Evolutionary conservation across 2,797 vertebrate genomes (phyloP), one percentile per base, ranked within the genome.

Genomic region (Sebastes dallii): DNA sequence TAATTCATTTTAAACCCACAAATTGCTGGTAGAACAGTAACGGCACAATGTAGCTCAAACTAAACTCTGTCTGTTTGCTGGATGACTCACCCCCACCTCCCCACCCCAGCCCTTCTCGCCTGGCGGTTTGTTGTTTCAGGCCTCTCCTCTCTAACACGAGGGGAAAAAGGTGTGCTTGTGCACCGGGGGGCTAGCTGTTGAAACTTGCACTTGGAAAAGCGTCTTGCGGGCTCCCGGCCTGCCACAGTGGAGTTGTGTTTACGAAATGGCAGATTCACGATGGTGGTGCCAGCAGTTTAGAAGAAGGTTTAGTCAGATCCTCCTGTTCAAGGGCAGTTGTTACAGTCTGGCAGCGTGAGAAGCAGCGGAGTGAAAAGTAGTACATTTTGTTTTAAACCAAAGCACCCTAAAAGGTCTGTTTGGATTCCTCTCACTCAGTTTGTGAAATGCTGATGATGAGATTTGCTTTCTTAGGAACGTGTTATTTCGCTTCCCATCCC

Each of bases 71-170:
- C 68, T 90, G 85, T 89, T 87, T 84, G 75, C 85, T 24, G 54
- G 64, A 81, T 94, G 94, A 95, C 78, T 95, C 94, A 93, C 8
- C 66, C 81, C 76, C 74, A 71, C 29, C 13, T 5, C 32, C 14
- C 22, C 9, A 3, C 78, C 86, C 78, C 76, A 65, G 55, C 58
- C 73, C 79, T 72, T 69, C 86, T 86, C 55, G 64, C 85, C 82
- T 46, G 83, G 86, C 16, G 81, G 91, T 94, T 94, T 95, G 93
- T 95, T 94, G 86, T 91, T 94, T 91, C 88, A 94, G 91, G 87
- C 93, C 90, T 93, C 92, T 90, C 84, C 86, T 90, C 85, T 90
- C 77, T 88, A 84, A 27, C 88, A 79, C 74, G 72, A 86, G 86
- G 32, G 85, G 85, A 84, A 89, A 90, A 93, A 92, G 92, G 92